These are phyloP conservation scores for Anguilla anguilla DNA, from an alignment of 2,797 vertebrate genomes.

Conservation along the genomic window DNA sequence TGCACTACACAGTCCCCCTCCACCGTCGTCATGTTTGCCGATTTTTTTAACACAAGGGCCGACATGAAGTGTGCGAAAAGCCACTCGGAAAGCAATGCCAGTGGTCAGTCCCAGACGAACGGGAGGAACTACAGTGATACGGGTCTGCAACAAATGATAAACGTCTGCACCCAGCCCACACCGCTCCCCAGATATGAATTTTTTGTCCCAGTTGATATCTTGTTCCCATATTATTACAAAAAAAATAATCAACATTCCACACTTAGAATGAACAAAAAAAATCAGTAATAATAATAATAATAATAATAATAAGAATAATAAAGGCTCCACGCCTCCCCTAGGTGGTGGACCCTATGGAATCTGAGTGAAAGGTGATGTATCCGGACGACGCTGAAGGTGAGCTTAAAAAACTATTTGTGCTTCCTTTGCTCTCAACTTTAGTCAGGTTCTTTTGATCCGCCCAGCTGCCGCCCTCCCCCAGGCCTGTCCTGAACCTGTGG, in stretches of 20 bases:
- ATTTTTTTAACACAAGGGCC: constrained; percentile 34
- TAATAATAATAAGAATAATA: constrained; percentile 22
- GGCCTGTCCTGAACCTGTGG: constrained; percentile 62
- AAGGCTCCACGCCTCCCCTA: constrained; percentile 47
- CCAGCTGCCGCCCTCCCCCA: constrained; percentile 55
- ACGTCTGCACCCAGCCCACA: constrained; percentile 27
- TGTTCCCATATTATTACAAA: background rate
- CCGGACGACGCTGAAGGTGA: constrained; percentile 82
- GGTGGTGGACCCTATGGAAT: constrained; percentile 81
- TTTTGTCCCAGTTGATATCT: constrained; percentile 20
- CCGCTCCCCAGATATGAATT: constrained; percentile 11
- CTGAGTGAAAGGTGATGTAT: constrained; percentile 82
- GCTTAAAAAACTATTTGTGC: constrained; percentile 87
- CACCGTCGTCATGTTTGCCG: background rate
- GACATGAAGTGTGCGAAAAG: constrained; percentile 47
- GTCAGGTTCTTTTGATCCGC: constrained; percentile 69
- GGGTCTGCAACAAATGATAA: constrained; percentile 46
- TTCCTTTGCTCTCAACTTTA: constrained; percentile 73
- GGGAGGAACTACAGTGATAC: constrained; percentile 42
- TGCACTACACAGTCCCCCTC: constrained; percentile 26
- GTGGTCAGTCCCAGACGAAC: constrained; percentile 29
- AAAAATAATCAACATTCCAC: constrained; percentile 25
- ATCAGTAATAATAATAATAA: constrained; percentile 38
- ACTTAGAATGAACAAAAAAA: constrained; percentile 18
- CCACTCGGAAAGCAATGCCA: constrained; percentile 43